These are phyloP conservation scores for Clarias macrocephalus DNA, from an alignment of 2,113 vertebrate genomes.

Conservation along the genomic window DNA sequence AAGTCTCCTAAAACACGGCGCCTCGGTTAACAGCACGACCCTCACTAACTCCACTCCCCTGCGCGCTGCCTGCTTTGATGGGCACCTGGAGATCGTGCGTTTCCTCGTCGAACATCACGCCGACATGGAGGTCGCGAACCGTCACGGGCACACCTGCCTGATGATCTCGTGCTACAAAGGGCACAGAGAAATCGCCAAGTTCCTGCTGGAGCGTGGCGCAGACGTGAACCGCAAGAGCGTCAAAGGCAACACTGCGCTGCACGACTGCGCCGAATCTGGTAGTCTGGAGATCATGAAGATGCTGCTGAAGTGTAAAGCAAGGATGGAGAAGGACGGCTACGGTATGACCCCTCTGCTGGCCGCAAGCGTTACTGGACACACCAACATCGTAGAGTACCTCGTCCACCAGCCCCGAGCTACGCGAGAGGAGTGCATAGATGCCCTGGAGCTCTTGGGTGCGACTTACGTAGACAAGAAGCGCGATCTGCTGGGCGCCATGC, in stretches of 20 bases:
- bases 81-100: constrained; percentile 91
- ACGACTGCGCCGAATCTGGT: constrained; percentile 92
- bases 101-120: constrained; percentile 90
- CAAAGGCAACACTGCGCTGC: constrained; percentile 92
- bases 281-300: constrained; percentile 96
- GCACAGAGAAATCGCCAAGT: constrained; percentile 90
- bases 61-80: constrained; percentile 92
- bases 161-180: constrained; percentile 99
- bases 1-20: constrained; percentile 84
- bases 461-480: constrained; percentile 95
- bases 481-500: constrained; percentile 86
- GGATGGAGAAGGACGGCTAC: constrained; percentile 91
- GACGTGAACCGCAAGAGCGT: constrained; percentile 92
- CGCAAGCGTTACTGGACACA: constrained; percentile 91
- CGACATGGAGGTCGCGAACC: constrained; percentile 93
- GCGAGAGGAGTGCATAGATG: constrained; percentile 83
- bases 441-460: constrained; percentile 87
- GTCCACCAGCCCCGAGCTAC: constrained; percentile 73
- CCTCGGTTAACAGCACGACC: constrained; percentile 91
- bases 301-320: constrained; percentile 83
- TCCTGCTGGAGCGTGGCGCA: constrained; percentile 86
- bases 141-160: constrained; percentile 94
- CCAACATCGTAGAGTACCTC: constrained; percentile 94
- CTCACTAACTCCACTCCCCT: constrained; percentile 94
- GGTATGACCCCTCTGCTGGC: constrained; percentile 94